These are phyloP conservation scores for Nibea albiflora DNA, from an alignment of 2,113 vertebrate species.

Conservation along the genomic window DNA sequence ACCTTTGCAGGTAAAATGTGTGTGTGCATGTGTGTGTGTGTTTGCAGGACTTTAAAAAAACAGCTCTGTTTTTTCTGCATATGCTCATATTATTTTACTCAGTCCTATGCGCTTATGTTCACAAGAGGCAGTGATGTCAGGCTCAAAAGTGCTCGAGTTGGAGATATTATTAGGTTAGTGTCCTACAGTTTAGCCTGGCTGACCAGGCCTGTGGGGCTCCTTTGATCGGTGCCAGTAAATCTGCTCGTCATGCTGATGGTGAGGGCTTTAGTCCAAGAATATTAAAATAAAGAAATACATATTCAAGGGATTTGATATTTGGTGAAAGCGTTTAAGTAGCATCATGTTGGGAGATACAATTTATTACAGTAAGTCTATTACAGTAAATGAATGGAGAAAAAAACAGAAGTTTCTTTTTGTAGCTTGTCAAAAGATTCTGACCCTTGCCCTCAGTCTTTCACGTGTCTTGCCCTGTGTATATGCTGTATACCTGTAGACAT, in stretches of 20 bases:
- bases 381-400: not conserved
- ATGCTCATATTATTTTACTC: not conserved
- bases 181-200: slow-evolving; percentile 48
- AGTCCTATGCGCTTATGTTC: not conserved
- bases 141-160: slow-evolving; percentile 1
- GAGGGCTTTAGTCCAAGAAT: not conserved
- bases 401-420: not conserved
- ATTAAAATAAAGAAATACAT: not conserved
- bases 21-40: not conserved
- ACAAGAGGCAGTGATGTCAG: not conserved
- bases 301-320: not conserved
- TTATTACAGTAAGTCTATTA: not conserved
- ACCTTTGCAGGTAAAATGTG: not conserved
- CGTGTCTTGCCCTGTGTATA: not conserved
- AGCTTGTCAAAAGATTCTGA: not conserved
- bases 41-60: not conserved
- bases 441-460: not conserved
- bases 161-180: slow-evolving; percentile 61
- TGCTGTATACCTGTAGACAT: slow-evolving; percentile 9
- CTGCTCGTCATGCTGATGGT: slow-evolving; percentile 42
- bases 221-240: slow-evolving; percentile 62
- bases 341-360: not conserved
- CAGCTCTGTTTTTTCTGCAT: not conserved
- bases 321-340: not conserved
- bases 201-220: slow-evolving; percentile 41